Base-by-base conservation (phyloP, 2,797 vertebrate genomes). In the Spinus olivaceus region DNA sequence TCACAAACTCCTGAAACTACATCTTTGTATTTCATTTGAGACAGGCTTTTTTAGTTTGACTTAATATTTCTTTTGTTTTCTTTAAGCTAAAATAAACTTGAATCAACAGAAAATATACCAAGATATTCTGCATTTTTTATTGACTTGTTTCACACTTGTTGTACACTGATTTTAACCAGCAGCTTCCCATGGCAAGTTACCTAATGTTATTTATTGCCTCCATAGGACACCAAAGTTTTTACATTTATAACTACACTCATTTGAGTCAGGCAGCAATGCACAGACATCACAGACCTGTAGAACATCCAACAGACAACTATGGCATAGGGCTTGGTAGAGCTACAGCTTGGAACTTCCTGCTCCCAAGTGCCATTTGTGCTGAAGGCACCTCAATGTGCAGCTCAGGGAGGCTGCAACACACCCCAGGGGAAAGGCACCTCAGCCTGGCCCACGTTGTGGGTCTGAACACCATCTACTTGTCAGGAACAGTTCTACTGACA, bases 371-470 rank as follows among this genome's bases (percentile, higher is more conserved):
- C 19, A 1, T 23, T 59, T 39, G 66, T 60, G 10, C 18, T 56
- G 54, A 63, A 72, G 51, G 25, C 44, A 47, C 11, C 46, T 42
- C 46, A 14, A 0, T 0, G 14, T 8, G 15, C 35, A 66, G 67
- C 27, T 82, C 32, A 14, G 53, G 57, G 47, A 83, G 39, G 39
- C 39, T 41, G 39, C 39, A 7, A 41, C 39, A 41, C 15, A 16
- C 9, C 18, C 10, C 25, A 30, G 20, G 30, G n/a, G 14, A 13
- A 41, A 66, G 3, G 6, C 1, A 4, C 19, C 72, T 22, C 39
- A 59, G 24, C 30, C 54, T 46, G 50, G 41, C 47, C 21, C 39
- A 14, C 2, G 0, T 1, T 0, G 1, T 21, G 46, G 17, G 10
- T 54, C 54, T 59, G 23, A 12, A 57, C 18, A 37, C 39, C 33